Percentiles rank a stretch among this genome's conserved stretches.
phyloP scores from a whole-genome alignment of 2,113 vertebrate genomes.

The Caranx ignobilis region DNA sequence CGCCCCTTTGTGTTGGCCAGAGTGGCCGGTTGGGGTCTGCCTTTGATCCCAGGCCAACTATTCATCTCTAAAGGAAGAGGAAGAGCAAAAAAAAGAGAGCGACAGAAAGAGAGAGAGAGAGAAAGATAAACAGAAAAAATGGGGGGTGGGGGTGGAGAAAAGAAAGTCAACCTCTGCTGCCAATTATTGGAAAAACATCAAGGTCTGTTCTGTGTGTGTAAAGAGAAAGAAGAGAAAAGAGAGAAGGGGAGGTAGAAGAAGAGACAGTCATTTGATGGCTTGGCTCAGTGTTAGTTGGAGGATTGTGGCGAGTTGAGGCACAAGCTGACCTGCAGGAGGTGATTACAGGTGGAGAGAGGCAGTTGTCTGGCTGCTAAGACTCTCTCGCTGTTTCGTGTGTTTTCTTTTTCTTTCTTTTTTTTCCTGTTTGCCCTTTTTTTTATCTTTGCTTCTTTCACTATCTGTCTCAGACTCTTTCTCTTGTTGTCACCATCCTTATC shows the following conservation, averaged over 20 bases:
- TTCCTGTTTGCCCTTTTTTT: conserved; percentile 42
- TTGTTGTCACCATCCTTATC: conserved; percentile 53
- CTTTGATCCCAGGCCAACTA: conserved; percentile 84
- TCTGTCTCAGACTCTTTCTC: conserved; percentile 47
- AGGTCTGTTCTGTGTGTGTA: conserved; percentile 76
- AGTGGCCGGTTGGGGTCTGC: conserved; percentile 75
- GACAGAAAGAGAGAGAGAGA: conserved; percentile 3
- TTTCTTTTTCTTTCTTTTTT: conserved; percentile 19
- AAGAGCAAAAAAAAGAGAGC: conserved; percentile 65
- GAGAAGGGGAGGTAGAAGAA: conserved; percentile 46
- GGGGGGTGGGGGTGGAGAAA: background rate
- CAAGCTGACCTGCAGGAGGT: conserved; percentile 71
- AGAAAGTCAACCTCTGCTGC: conserved; percentile 82
- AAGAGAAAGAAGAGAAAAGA: conserved; percentile 73
- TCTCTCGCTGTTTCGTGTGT: conserved; percentile 10
- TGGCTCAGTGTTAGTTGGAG: conserved; percentile 67
- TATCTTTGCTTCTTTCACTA: conserved; percentile 30
- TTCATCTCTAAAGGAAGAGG: conserved; percentile 84
- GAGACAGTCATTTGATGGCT: conserved; percentile 71
- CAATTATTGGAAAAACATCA: conserved; percentile 87
- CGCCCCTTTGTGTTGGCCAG: conserved; percentile 80
- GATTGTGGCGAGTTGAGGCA: conserved; percentile 52
- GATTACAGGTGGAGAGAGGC: conserved; percentile 70
- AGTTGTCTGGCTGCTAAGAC: conserved; percentile 57
- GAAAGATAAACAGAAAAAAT: conserved; percentile 53